These are phyloP conservation scores for Pristiophorus japonicus DNA, from an alignment of 2,113 vertebrate species.

Conservation along the genomic window DNA sequence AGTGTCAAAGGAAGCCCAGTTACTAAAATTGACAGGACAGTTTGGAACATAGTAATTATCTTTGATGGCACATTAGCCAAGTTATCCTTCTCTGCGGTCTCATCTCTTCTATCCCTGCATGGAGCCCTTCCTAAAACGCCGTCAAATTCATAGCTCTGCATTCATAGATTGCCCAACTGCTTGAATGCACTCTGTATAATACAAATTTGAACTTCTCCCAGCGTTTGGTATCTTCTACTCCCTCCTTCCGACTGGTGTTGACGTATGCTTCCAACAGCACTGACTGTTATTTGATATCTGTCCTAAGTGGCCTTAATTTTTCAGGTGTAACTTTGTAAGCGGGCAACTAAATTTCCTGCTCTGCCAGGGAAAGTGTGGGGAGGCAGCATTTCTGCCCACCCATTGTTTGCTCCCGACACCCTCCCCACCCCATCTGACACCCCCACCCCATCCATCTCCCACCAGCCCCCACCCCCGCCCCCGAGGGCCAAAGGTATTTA, in stretches of 20 bases:
- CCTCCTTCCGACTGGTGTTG: neutral
- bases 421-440: neutral
- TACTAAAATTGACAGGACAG: neutral
- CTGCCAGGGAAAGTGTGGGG: neutral
- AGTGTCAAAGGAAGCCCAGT: neutral
- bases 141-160: too few species aligned
- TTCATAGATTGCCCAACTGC: neutral
- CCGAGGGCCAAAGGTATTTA: too few species aligned
- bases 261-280: neutral
- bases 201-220: neutral
- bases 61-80: neutral
- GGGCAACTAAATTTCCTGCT: neutral
- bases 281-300: neutral
- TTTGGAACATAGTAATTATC: constrained; percentile 18
- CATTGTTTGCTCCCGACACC: neutral
- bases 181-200: neutral
- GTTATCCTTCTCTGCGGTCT: neutral
- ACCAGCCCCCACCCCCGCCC: too few species aligned
- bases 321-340: neutral
- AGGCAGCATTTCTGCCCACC: neutral
- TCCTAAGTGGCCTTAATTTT: neutral
- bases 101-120: neutral
- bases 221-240: neutral
- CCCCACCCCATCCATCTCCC: too few species aligned
- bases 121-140: neutral